Percentiles rank a stretch among this genome's conserved stretches.
Evolutionary conservation across 2,113 vertebrate species (phyloP).

Genomic region (Cynoglossus semilaevis): DNA sequence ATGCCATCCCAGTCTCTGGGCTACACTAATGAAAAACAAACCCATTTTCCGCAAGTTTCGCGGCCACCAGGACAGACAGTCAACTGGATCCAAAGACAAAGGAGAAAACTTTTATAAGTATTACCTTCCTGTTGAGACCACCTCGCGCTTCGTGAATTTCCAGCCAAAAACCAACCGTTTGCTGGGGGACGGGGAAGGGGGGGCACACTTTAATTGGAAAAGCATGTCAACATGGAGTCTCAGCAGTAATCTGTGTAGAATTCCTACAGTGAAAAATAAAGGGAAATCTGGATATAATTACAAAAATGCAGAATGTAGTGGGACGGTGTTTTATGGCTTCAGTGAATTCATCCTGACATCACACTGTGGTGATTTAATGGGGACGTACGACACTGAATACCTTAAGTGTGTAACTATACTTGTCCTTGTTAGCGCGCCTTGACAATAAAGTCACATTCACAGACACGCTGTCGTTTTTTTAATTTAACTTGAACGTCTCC

Average conservation of each 20-base stretch:
- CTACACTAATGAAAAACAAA: slow-evolving; percentile 56
- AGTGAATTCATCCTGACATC: too few relatives aligned
- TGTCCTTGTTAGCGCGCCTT: too few relatives aligned
- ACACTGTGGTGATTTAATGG: too few relatives aligned
- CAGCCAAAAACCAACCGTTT: not conserved
- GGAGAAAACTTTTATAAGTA: slow-evolving; percentile 17
- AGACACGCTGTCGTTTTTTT: not conserved
- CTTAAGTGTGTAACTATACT: too few relatives aligned
- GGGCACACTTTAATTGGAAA: slow-evolving; percentile 2
- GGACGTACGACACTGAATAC: too few relatives aligned
- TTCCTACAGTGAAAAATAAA: too few relatives aligned
- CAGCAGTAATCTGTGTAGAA: too few relatives aligned
- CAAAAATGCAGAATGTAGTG: too few relatives aligned
- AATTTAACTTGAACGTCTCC: not conserved
- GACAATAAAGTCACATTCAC: slow-evolving; percentile 2
- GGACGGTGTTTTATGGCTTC: too few relatives aligned
- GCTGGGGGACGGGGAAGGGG: not conserved
- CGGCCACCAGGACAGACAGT: slow-evolving; percentile 22
- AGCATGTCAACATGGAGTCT: slow-evolving; percentile 3
- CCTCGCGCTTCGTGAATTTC: not conserved
- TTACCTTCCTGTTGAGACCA: not conserved
- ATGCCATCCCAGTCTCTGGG: slow-evolving; percentile 36
- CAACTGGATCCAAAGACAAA: slow-evolving; percentile 16
- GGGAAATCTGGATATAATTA: too few relatives aligned
- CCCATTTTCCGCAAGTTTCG: slow-evolving; percentile 38